Percentiles rank a stretch among this genome's conserved stretches.
phyloP scores from a whole-genome alignment of 1,140 invertebrate species.

The Plodia interpunctella region DNA sequence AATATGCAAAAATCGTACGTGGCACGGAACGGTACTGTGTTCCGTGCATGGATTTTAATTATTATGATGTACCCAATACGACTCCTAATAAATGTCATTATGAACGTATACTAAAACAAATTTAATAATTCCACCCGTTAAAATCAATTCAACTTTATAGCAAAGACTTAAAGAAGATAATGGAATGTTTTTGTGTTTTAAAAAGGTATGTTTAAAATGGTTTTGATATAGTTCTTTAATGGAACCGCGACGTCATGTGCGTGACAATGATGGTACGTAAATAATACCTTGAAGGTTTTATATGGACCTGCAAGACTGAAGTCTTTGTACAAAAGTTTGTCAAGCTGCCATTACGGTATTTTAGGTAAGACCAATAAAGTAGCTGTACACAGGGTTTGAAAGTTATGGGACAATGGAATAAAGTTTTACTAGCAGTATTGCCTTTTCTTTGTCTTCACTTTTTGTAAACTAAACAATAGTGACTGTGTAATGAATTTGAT shows the following conservation, averaged over 20 bases:
- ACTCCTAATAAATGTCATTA: slow-evolving; percentile 75
- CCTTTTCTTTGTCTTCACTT: no score
- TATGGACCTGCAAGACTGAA: slow-evolving; percentile 39
- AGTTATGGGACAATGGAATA: not conserved
- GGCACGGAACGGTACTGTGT: slow-evolving; percentile 62
- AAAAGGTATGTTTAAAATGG: slow-evolving; percentile 26
- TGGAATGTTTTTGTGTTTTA: slow-evolving; percentile 15
- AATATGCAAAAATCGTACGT: slow-evolving; percentile 60
- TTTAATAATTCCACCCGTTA: slow-evolving; percentile 12
- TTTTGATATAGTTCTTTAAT: slow-evolving; percentile 64
- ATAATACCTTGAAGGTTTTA: slow-evolving; percentile 58
- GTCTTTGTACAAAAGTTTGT: slow-evolving; percentile 46
- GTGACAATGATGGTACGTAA: slow-evolving; percentile 70
- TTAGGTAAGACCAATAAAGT: not conserved
- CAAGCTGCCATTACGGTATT: slow-evolving; percentile 19
- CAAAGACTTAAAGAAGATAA: slow-evolving; percentile 20
- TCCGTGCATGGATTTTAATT: slow-evolving; percentile 75
- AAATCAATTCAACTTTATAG: slow-evolving; percentile 24
- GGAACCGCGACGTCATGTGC: slow-evolving; percentile 61
- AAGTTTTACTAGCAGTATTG: no score
- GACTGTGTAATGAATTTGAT: no score
- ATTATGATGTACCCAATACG: slow-evolving; percentile 73
- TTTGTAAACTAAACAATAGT: no score
- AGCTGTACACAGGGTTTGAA: not conserved
- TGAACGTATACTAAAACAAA: slow-evolving; percentile 49